These are phyloP conservation scores for Heterotilapia buettikoferi DNA, from an alignment of 2,113 vertebrate species.

Conservation along the genomic window DNA sequence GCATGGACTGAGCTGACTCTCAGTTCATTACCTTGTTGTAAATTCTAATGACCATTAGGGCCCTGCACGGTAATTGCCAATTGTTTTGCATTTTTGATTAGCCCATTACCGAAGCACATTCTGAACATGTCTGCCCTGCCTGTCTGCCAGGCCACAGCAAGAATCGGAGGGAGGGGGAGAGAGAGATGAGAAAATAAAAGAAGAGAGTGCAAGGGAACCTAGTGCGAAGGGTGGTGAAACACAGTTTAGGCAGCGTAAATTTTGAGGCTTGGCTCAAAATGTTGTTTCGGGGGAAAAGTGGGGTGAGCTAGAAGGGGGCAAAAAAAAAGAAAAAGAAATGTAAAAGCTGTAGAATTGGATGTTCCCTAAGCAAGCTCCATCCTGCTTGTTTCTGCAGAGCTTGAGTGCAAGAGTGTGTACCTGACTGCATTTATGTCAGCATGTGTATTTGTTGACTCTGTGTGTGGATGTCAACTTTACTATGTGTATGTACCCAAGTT, in stretches of 20 bases:
- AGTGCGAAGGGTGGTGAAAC: neutral
- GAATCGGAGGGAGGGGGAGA: conserved; percentile 12
- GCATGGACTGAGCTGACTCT: conserved; percentile 97
- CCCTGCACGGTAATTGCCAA: conserved; percentile 90
- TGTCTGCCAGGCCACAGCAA: conserved; percentile 79
- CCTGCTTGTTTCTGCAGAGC: conserved; percentile 24
- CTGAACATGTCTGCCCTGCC: conserved; percentile 78
- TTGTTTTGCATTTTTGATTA: conserved; percentile 99
- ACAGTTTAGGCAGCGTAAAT: conserved; percentile 5
- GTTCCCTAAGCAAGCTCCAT: conserved; percentile 31
- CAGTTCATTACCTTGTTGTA: conserved; percentile 99
- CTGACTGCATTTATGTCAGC: conserved; percentile 45
- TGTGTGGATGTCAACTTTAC: conserved; percentile 5
- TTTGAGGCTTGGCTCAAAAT: conserved; percentile 26
- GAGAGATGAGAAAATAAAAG: conserved; percentile 6
- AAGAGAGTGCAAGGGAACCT: neutral
- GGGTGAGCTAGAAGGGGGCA: neutral
- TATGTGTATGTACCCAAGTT: conserved; percentile 42
- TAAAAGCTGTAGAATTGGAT: conserved; percentile 1
- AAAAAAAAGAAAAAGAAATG: neutral
- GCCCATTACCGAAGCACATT: conserved; percentile 97
- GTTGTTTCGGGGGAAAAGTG: neutral
- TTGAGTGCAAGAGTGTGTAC: conserved; percentile 61
- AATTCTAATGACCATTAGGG: conserved; percentile 99
- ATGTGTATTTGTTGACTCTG: conserved; percentile 46